Evolutionary conservation across 2,888 invertebrate species (phyloP), one percentile per base, ranked within the genome.

Genomic region (Oligia strigilis): DNA sequence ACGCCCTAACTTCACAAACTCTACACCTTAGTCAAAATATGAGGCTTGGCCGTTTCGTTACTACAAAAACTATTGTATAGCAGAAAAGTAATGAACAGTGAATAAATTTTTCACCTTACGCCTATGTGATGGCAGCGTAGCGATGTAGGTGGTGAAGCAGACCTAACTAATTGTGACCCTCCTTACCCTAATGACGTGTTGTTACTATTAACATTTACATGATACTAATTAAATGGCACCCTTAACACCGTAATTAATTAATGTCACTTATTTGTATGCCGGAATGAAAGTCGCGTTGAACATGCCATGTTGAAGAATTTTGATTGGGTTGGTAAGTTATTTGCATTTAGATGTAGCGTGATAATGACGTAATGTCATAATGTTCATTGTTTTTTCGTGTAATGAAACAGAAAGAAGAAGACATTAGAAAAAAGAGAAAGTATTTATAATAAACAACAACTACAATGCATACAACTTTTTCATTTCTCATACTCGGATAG

Each of bases 201-300:
- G 19, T 43, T 17, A 36, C 4, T 62, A 4, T 58, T n/a, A 64
- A 40, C 65, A 71, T 66, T 52, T 23, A 72, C 4, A 49, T 29
- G n/a, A 9, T 43, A 13, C 52, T 72, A 29, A 71, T 67, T 72
- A 49, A 66, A 73, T 70, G 36, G 36, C 65, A 14, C 40, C 65
- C 49, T 19, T 29, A 69, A 9, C 62, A 60, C 23, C 40, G 49
- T 74, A 73, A 85, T 72, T 72, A 78, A 85, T 78, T 64, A 71
- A 67, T 62, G 60, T 43, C 60, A 49, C 43, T 86, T 82, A 73
- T 43, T 67, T 67, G 23, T 65, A 1, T 66, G 55, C 17, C 5
- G 43, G 49, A 29, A 77, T 67, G 29, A 4, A 49, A 73, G 62
- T 64, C 46, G 60, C 55, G 55, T 29, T 60, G 19, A 58, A 78